Evolutionary conservation across 2,113 vertebrate genomes (phyloP), one percentile per base, ranked within the genome.

Genomic region (Ptilorrhoa leucosticta): DNA sequence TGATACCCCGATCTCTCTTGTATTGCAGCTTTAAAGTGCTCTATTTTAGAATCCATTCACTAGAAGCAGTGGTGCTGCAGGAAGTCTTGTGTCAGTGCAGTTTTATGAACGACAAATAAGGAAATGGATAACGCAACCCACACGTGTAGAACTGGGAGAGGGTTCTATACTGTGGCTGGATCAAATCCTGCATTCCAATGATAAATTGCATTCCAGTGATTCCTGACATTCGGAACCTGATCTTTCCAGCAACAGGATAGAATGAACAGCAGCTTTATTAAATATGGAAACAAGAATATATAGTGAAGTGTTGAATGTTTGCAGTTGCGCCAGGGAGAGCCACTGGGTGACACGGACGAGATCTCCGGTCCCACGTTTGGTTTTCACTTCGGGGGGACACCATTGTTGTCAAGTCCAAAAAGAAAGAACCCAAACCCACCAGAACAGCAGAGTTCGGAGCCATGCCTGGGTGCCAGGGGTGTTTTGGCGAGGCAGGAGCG

Each of bases 11-110:
- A 17, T 44, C 45, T 71, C 91, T 91, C 94, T 98, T 98, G 98
- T 98, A 98, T 98, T 98, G 98, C 98, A 98, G 98, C 98, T 98
- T 98, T 98, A 98, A 98, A 98, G 97, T 96, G 97, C 95, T 96
- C 51, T 95, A 17, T 93, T 97, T 94, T 94, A 94, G 95, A 93
- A 92, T 73, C 92, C 95, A 84, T 96, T 97, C n/a, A 53, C 94
- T 95, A 96, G 97, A 71, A 95, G 15, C 90, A 95, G 97, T 89
- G 96, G 97, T 97, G 97, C 97, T 97, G 96, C 96, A 97, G 93
- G 86, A 96, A 73, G 92, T 58, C 39, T 85, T 71, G 18, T 79
- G 95, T 90, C 95, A 79, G 94, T 96, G 70, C 44, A 71, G 91
- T 83, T 82, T 89, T n/a, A 6, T 39, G 83, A 64, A 94, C 92